Base-by-base conservation (phyloP, 2,888 invertebrate species). In the Drosophila cracens region DNA sequence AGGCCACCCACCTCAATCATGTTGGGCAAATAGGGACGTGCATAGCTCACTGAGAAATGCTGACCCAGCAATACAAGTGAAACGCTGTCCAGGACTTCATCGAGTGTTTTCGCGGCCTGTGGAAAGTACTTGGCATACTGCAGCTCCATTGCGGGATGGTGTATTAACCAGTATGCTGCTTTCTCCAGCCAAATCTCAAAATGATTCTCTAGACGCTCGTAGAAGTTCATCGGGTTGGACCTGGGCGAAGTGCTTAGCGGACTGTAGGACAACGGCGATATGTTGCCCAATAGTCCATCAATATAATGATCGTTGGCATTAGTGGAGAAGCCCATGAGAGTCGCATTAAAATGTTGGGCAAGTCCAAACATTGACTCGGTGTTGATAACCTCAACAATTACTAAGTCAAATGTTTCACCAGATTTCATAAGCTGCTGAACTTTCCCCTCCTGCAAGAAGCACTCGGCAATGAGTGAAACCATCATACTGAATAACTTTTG, bases 1-100 rank as follows among this genome's bases (percentile, higher is more conserved):
- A 92, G 64, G 0, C 93, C 93, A 4, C 92, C 92, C 3, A 93
- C 89, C 63, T 93, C 93, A 33, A 93, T 87, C 91, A 92, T 92
- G 63, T 92, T 93, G 4, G 93, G 90, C 59, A 92, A 48, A 70
- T 91, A 91, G 0, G 93, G 90, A 6, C 92, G 88, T 0, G 92
- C 82, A 54, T 80, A 86, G 34, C 89, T 87, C 8, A 92, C 43
- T 0, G 90, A 76, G 52, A 91, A 90, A 60, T 93, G 93, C 49
- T 87, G 90, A 38, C 93, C 93, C 6, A 93, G 36, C n/a, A 93
- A 66, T 48, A 92, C 71, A 7, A 93, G 40, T 0, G 92, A 81
- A 5, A 92, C 88, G 57, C 91, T 92, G 6, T 82, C 87, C 46
- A 84, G 38, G 3, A 89, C 71, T 4, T 90, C 81, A 13, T 70